A percentile compares a stretch with the other conserved stretches of the same genome.
phyloP scores from a whole-genome alignment of 2,113 vertebrate species.

The Tragelaphus imberbis region DNA sequence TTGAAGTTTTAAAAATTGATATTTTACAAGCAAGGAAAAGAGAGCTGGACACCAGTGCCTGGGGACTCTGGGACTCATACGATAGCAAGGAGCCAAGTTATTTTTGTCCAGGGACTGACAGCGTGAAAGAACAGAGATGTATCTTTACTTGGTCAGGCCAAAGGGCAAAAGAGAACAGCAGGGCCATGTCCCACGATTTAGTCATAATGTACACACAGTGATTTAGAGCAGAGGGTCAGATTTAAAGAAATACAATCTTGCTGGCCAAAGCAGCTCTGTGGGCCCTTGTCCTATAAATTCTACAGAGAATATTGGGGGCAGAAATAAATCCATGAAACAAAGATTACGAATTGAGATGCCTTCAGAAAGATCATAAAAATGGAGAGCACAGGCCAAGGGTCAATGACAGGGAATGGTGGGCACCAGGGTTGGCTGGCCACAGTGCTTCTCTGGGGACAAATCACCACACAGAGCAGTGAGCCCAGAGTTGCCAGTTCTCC shows the following conservation, averaged over 20 bases:
- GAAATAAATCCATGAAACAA: background rate
- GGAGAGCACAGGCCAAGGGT: background rate
- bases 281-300: background rate
- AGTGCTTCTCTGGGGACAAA: background rate
- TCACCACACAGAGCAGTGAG: background rate
- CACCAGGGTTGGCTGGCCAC: background rate
- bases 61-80: background rate
- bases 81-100: background rate
- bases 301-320: background rate
- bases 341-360: background rate
- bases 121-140: background rate
- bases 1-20: background rate
- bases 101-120: background rate
- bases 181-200: background rate
- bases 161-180: background rate
- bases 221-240: background rate
- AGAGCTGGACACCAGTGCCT: background rate
- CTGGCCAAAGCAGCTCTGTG: background rate
- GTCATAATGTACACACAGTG: background rate
- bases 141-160: background rate
- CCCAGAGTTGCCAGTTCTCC: background rate
- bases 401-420: background rate
- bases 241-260: background rate
- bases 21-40: background rate
- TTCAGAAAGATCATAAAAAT: background rate